Base-by-base conservation (phyloP, 2,113 vertebrate genomes). In the Ibidorhyncha struthersii region DNA sequence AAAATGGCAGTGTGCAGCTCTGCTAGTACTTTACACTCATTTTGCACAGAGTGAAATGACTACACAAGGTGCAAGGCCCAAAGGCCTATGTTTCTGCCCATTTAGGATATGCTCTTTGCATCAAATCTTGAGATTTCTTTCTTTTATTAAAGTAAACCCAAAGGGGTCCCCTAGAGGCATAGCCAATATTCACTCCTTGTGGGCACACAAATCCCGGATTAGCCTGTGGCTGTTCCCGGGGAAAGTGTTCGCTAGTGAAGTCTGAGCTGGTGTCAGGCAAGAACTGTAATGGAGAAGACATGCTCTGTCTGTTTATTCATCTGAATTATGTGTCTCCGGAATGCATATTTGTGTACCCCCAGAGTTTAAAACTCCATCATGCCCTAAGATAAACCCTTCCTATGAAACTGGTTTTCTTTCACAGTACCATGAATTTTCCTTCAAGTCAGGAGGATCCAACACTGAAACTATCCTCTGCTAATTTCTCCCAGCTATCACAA, bases 141-240 rank as follows among this genome's bases (percentile, higher is more conserved):
- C 69, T 91, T 91, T 95, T 94, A 90, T 89, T 93, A 91, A 97
- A 96, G 86, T 95, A 94, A 96, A 86, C 89, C 72, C 81, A 41
- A 90, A 93, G 92, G 89, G 77, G 47, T 96, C 76, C 93, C 94
- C 92, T 90, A 93, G 92, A 97, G 94, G 86, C 93, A 92, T 20
- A 86, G 87, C 82, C 86, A 96, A 89, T 93, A 82, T 87, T 96
- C 86, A 47, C 34, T 94, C 91, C 83, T 92, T 76, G 53, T 95
- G 95, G 93, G 93, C 95, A 82, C 74, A 87, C 77, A 96, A 91
- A 92, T 69, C 66, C 65, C 82, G 87, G 82, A 93, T 92, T 93
- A 91, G 77, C 73, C 79, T 94, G 82, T 88, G 72, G 94, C 89
- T 96, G 73, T 84, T 94, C 90, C 72, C 59, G 88, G 92, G 91